Conservation (phyloP, 2,888 invertebrate genomes). For the Ctenicera cuprea region DNA sequence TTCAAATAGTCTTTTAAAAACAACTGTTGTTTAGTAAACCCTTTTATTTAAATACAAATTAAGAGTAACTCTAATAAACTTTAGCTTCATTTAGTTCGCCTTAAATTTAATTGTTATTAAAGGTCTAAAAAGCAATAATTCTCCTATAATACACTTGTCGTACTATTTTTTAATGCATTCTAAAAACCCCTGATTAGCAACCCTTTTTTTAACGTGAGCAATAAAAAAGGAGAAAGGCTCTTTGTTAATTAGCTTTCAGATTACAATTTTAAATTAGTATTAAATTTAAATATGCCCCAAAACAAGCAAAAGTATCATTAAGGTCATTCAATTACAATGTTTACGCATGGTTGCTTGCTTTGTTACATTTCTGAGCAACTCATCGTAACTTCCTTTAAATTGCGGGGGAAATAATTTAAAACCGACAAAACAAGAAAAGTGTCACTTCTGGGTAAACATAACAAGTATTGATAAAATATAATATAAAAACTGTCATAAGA, state of each 20-base stretch:
- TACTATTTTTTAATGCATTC: too few species aligned
- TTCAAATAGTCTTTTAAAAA: too few species aligned
- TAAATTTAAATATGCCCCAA: conserved; percentile 43
- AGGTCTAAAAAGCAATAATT: too few species aligned
- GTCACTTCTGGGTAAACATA: neutral
- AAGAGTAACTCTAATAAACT: too few species aligned
- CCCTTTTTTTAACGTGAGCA: conserved; percentile 1
- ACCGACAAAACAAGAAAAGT: conserved; percentile 11
- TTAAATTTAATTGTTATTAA: too few species aligned
- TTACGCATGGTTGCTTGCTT: conserved; percentile 43
- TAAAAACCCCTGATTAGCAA: too few species aligned
- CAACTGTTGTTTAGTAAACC: too few species aligned
- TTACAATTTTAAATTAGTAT: conserved; percentile 42
- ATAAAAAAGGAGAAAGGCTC: conserved; percentile 14
- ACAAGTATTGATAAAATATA: conserved; percentile 12
- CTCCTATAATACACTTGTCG: too few species aligned
- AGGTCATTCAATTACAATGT: conserved; percentile 48
- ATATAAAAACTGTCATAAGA: neutral
- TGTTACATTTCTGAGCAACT: conserved; percentile 40
- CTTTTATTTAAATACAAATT: too few species aligned
- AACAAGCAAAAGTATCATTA: conserved; percentile 47
- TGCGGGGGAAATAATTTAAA: conserved; percentile 38
- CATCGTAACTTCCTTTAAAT: conserved; percentile 35
- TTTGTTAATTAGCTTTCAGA: conserved; percentile 37
- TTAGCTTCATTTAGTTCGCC: too few species aligned